Evolutionary conservation across 1,140 invertebrate genomes (phyloP).

Genomic region (Liolophura sinensis): DNA sequence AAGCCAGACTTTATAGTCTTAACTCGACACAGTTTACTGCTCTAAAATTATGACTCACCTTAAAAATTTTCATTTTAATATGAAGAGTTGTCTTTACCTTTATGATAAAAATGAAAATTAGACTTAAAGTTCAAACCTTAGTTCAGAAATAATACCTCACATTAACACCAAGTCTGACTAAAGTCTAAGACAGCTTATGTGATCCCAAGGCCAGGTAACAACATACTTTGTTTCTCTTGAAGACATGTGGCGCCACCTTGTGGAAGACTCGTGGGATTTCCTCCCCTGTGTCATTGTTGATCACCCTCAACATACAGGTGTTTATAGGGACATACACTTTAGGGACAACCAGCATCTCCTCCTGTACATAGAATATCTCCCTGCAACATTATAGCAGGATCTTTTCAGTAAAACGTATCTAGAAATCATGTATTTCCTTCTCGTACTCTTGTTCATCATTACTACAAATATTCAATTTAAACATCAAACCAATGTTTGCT

Average conservation of each 20-base stretch:
- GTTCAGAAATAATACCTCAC: too few species aligned
- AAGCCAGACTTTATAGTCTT: too few species aligned
- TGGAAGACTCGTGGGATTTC: slow-evolving; percentile 57
- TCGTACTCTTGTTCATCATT: too few species aligned
- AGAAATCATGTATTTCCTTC: neutral
- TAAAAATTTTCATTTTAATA: too few species aligned
- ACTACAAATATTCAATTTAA: too few species aligned
- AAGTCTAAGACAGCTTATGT: too few species aligned
- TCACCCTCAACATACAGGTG: slow-evolving; percentile 54
- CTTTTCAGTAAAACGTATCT: neutral
- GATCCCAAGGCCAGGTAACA: neutral
- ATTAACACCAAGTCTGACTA: neutral
- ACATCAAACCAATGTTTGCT: neutral
- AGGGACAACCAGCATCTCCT: slow-evolving; percentile 53
- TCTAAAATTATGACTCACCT: too few species aligned
- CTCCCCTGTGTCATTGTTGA: slow-evolving; percentile 57
- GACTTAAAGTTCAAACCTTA: too few species aligned
- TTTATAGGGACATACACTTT: slow-evolving; percentile 50
- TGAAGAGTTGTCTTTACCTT: too few species aligned
- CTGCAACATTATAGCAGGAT: slow-evolving; percentile 26
- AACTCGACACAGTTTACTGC: too few species aligned
- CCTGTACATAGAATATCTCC: slow-evolving; percentile 55
- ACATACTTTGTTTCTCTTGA: slow-evolving; percentile 56
- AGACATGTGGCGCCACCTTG: slow-evolving; percentile 56
- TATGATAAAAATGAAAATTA: too few species aligned